A percentile compares a stretch with the other conserved stretches of the same genome.
Conservation (phyloP, 1,140 invertebrate genomes). For the Lasioglossum albipes region DNA sequence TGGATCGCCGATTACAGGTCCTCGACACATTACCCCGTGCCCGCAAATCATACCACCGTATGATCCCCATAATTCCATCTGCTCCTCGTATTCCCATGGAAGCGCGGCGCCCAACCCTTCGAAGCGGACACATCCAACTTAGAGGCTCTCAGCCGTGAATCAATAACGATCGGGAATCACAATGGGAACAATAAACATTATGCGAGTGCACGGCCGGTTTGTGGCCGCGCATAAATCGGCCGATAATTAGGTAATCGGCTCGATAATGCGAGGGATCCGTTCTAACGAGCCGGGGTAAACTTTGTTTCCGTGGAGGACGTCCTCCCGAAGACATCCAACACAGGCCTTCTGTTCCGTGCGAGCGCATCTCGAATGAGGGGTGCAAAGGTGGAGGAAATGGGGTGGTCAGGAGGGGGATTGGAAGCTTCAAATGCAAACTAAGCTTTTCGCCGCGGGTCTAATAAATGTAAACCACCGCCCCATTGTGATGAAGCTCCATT, state of each 20-base stretch:
- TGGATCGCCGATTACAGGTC: no score
- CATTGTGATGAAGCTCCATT: constrained; percentile 70
- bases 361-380: constrained; percentile 38
- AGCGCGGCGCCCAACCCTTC: constrained; percentile 14
- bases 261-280: constrained; percentile 28
- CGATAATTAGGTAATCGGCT: constrained; percentile 39
- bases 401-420: not conserved
- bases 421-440: constrained; percentile 65
- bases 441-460: constrained; percentile 69
- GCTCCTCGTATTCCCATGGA: not conserved
- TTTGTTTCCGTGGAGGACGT: constrained; percentile 18
- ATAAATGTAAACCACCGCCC: constrained; percentile 71
- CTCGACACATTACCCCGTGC: not conserved
- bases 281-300: constrained; percentile 42
- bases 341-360: constrained; percentile 44
- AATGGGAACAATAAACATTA: constrained; percentile 43
- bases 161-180: constrained; percentile 29
- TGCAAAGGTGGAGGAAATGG: not conserved
- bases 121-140: constrained; percentile 18
- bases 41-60: not conserved
- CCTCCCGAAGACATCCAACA: constrained; percentile 27
- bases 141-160: constrained; percentile 7
- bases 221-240: constrained; percentile 27
- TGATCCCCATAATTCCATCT: constrained; percentile 21
- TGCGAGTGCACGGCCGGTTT: constrained; percentile 35